Conservation (phyloP, 1,140 invertebrate species). For the Dinoponera quadriceps region DNA sequence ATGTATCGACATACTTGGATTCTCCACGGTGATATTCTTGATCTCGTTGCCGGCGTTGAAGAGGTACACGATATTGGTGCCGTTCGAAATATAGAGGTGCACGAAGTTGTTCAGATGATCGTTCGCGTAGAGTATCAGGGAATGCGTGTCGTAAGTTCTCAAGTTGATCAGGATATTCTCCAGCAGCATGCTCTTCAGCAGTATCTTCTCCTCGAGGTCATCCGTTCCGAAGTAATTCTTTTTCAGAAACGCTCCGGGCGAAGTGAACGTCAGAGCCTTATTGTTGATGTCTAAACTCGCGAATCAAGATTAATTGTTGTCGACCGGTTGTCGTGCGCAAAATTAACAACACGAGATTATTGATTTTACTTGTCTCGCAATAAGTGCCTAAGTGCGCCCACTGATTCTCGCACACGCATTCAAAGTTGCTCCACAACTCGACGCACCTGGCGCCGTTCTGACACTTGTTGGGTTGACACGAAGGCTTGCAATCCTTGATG, state of each 20-base stretch:
- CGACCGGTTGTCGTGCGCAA: not conserved
- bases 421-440: conserved; percentile 96
- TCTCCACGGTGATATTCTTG: conserved; percentile 91
- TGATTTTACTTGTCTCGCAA: conserved; percentile 94
- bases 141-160: conserved; percentile 93
- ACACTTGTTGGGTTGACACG: conserved; percentile 97
- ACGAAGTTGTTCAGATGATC: conserved; percentile 98
- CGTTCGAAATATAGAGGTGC: conserved; percentile 93
- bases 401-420: conserved; percentile 95
- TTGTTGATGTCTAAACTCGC: conserved; percentile 92
- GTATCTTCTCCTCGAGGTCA: conserved; percentile 86
- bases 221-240: conserved; percentile 90
- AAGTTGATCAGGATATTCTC: conserved; percentile 94
- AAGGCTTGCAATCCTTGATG: conserved; percentile 96
- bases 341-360: too few relatives aligned
- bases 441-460: conserved; percentile 95
- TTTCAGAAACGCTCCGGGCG: conserved; percentile 91
- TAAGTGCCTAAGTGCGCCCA: conserved; percentile 95
- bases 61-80: conserved; percentile 91
- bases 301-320: not conserved
- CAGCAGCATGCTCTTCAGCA: conserved; percentile 90
- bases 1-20: conserved; percentile 84
- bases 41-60: conserved; percentile 94
- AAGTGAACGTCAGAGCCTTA: conserved; percentile 95
- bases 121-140: conserved; percentile 95